A percentile compares a stretch with the other conserved stretches of the same genome.
Evolutionary conservation across 2,888 invertebrate genomes (phyloP).

Genomic region (Drosophila flavopinicola): DNA sequence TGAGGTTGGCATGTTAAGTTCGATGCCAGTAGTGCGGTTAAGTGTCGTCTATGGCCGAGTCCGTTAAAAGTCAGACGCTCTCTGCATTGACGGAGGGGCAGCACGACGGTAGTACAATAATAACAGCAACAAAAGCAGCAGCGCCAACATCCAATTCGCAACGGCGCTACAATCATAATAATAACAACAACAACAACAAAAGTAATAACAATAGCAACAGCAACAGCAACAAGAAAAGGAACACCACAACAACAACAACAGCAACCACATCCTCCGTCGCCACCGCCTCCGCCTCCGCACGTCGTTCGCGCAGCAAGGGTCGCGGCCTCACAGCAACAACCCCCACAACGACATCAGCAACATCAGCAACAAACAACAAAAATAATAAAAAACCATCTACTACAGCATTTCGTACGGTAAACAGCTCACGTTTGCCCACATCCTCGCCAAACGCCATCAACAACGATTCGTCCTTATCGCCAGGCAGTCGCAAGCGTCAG

Average conservation of each 20-base stretch:
- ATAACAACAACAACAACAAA: conserved; percentile 49
- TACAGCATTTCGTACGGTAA: conserved; percentile 25
- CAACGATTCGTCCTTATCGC: conserved; percentile 52
- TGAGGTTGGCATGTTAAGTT: conserved; percentile 84
- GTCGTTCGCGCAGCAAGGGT: conserved; percentile 59
- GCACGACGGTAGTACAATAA: conserved; percentile 76
- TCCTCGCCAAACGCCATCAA: conserved; percentile 20
- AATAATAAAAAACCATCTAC: conserved; percentile 47
- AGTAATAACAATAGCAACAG: conserved; percentile 41
- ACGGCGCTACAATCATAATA: conserved; percentile 42
- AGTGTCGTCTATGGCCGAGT: conserved; percentile 96
- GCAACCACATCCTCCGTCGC: conserved; percentile 35
- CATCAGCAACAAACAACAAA: conserved; percentile 36
- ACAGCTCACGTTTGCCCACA: conserved; percentile 30
- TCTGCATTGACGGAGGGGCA: conserved; percentile 89
- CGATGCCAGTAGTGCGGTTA: conserved; percentile 88
- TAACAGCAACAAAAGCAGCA: conserved; percentile 55
- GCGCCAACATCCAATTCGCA: conserved; percentile 30
- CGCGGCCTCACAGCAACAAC: conserved; percentile 24
- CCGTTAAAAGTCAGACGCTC: conserved; percentile 91
- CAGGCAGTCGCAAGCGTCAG: conserved; percentile 73
- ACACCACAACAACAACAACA: conserved; percentile 22
- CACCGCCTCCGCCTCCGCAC: conserved; percentile 22
- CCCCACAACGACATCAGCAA: background rate
- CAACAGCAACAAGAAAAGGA: conserved; percentile 43